These are phyloP conservation scores for Ranitomeya variabilis DNA, from an alignment of 2,113 vertebrate genomes.

Conservation along the genomic window DNA sequence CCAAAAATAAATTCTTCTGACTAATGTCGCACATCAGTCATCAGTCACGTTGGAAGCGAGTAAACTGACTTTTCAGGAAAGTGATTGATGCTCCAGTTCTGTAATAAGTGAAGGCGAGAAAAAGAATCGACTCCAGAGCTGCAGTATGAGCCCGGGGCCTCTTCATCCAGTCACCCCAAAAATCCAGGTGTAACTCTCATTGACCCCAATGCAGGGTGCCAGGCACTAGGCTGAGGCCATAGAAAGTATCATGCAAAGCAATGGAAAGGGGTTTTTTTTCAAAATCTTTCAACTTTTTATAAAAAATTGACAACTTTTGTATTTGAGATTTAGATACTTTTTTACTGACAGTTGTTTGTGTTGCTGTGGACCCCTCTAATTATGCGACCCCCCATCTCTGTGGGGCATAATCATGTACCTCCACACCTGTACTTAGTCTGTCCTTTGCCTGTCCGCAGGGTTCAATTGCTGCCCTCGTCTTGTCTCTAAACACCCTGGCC, in stretches of 20 bases:
- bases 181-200: neutral
- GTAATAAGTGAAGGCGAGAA: conserved; percentile 21
- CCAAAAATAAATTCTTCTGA: conserved; percentile 42
- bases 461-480: too few species aligned
- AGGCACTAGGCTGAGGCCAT: neutral
- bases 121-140: neutral
- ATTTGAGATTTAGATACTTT: too few species aligned
- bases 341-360: too few species aligned
- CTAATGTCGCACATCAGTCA: conserved; percentile 7
- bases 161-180: neutral
- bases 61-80: neutral
- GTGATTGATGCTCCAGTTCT: conserved; percentile 26
- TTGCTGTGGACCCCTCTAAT: too few species aligned
- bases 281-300: too few species aligned
- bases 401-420: too few species aligned
- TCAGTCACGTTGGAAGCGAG: neutral
- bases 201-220: neutral
- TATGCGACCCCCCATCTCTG: too few species aligned
- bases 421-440: too few species aligned
- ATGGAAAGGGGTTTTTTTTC: too few species aligned
- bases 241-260: neutral
- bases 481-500: too few species aligned
- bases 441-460: too few species aligned
- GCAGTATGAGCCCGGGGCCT: neutral
- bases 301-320: too few species aligned